phyloP scores from a whole-genome alignment of 1,140 invertebrate genomes.

The Akabosia matsudoensis region DNA sequence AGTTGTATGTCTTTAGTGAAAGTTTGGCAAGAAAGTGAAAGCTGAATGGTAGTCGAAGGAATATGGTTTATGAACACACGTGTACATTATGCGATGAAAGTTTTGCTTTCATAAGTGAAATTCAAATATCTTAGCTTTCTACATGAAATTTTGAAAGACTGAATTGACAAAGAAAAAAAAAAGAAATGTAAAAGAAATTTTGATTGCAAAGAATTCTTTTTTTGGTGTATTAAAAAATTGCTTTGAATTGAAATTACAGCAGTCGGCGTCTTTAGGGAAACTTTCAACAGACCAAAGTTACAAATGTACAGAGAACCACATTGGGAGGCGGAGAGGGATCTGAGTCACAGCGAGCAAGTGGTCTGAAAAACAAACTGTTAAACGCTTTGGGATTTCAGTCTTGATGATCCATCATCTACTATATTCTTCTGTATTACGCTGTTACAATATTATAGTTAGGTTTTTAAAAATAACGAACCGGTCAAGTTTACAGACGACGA shows the following conservation, averaged over 20 bases:
- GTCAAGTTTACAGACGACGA: constrained; percentile 7
- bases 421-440: background rate
- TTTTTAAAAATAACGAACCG: background rate
- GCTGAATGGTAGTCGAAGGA: no score
- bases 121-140: no score
- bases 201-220: no score
- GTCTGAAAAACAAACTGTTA: constrained; percentile 63
- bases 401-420: constrained; percentile 38
- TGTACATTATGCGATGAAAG: no score
- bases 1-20: no score
- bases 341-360: constrained; percentile 53
- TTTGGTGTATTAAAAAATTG: background rate
- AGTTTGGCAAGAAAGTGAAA: no score
- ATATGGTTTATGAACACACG: no score
- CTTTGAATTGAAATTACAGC: constrained; percentile 45
- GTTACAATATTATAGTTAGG: constrained; percentile 20
- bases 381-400: constrained; percentile 59
- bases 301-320: constrained; percentile 51
- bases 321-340: constrained; percentile 47
- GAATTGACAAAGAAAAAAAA: no score
- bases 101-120: no score
- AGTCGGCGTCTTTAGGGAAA: constrained; percentile 48
- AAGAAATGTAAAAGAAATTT: background rate
- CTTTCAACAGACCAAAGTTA: constrained; percentile 43
- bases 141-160: no score